Conservation (phyloP, 2,888 invertebrate genomes). For the Protula sp. region DNA sequence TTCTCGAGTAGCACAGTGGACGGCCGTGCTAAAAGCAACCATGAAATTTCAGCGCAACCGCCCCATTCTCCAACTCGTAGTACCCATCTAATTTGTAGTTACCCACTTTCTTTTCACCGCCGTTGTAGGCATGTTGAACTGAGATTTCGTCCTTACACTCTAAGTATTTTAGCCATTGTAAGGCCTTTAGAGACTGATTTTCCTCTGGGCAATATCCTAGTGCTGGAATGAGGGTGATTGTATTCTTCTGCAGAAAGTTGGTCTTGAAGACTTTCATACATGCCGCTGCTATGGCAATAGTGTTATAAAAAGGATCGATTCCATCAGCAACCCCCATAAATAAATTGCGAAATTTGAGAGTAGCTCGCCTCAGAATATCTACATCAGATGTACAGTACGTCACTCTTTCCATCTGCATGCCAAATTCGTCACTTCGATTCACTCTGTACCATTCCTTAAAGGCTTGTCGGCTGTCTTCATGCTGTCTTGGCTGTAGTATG, state of each 20-base stretch:
- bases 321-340: not conserved
- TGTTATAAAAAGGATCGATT: not conserved
- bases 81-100: conserved; percentile 4
- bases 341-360: not conserved
- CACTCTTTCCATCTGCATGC: not conserved
- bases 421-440: not conserved
- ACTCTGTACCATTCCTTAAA: not conserved
- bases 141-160: not conserved
- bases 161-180: conserved; percentile 2
- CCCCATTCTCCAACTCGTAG: not conserved
- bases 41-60: not conserved
- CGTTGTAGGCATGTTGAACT: conserved; percentile 1
- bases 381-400: conserved; percentile 5
- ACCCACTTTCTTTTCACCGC: not conserved
- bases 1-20: not conserved
- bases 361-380: not conserved
- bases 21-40: conserved; percentile 5
- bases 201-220: too few species aligned
- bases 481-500: not conserved
- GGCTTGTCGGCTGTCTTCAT: not conserved
- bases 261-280: not conserved
- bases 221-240: not conserved
- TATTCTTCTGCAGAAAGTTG: not conserved
- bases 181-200: not conserved
- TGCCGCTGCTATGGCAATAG: not conserved